These are phyloP conservation scores for Asarcornis scutulata DNA, from an alignment of 2,113 vertebrate genomes.

Conservation along the genomic window DNA sequence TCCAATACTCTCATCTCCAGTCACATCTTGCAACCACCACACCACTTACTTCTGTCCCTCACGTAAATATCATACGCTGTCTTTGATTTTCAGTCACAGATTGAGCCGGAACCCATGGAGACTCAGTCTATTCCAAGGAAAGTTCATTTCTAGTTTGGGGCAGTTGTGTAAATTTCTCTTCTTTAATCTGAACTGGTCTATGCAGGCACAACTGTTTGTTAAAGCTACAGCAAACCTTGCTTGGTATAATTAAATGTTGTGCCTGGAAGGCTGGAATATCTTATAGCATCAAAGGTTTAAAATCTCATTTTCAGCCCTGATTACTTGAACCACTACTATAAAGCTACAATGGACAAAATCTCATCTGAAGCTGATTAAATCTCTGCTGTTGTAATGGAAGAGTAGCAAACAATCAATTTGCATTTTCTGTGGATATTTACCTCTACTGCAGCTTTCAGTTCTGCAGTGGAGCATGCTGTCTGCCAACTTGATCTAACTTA, in stretches of 20 bases:
- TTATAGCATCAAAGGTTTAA: not conserved
- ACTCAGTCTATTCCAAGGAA: not conserved
- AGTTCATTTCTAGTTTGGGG: not conserved
- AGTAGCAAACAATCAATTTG: not conserved
- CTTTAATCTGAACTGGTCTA: not conserved
- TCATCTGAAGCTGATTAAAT: constrained; percentile 28
- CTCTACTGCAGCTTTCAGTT: not conserved
- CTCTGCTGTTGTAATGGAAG: constrained; percentile 26
- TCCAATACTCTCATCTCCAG: not conserved
- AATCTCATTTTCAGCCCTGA: not conserved
- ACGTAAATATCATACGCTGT: not conserved
- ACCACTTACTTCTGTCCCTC: not conserved
- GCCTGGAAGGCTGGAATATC: constrained; percentile 12
- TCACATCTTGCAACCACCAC: not conserved
- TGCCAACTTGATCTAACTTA: constrained; percentile 14
- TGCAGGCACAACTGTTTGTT: not conserved
- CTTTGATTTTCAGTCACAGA: not conserved
- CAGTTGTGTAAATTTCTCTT: not conserved
- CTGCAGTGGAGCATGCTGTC: not conserved
- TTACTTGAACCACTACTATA: constrained; percentile 21
- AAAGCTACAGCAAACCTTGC: not conserved
- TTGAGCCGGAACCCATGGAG: not conserved
- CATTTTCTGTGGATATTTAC: constrained; percentile 25
- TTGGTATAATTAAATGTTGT: constrained; percentile 1
- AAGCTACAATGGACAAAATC: constrained; percentile 25